Conservation (phyloP, 1,140 invertebrate genomes). For the Anoplolepis gracilipes region DNA sequence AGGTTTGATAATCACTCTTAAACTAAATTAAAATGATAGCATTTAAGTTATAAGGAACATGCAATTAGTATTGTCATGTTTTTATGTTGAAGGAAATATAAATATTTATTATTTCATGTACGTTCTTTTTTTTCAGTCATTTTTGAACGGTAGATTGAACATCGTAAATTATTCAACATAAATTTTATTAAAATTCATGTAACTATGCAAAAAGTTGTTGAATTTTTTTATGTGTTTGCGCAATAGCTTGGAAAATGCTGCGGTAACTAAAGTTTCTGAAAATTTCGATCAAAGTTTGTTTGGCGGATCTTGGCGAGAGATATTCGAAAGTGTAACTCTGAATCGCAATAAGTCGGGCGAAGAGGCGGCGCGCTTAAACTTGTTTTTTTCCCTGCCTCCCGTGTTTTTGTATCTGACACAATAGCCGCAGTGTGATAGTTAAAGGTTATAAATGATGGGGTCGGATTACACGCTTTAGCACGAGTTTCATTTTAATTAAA, state of each 20-base stretch:
- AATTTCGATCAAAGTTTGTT: conserved; percentile 43
- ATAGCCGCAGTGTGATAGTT: background rate
- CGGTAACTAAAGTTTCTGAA: conserved; percentile 3
- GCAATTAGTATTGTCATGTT: background rate
- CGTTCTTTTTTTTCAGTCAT: too few species aligned
- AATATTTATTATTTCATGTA: background rate
- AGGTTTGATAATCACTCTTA: background rate
- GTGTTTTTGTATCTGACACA: background rate
- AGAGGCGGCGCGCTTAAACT: conserved; percentile 19
- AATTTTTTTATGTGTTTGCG: conserved; percentile 32
- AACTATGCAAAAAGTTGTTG: conserved; percentile 34
- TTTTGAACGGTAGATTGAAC: background rate
- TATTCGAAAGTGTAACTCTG: conserved; percentile 24
- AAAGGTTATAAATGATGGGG: conserved; percentile 35
- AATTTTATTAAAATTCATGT: conserved; percentile 44
- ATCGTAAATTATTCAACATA: conserved; percentile 31
- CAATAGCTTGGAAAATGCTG: conserved; percentile 28
- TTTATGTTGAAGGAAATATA: background rate
- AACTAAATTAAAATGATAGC: background rate
- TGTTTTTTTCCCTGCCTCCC: background rate
- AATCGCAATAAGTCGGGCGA: conserved; percentile 15
- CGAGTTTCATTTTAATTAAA: conserved; percentile 43
- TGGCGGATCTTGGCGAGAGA: background rate
- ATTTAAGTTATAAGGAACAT: background rate
- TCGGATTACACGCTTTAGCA: conserved; percentile 25